Evolutionary conservation across 2,888 invertebrate genomes (phyloP).

Genomic region (Cephalotes varians): DNA sequence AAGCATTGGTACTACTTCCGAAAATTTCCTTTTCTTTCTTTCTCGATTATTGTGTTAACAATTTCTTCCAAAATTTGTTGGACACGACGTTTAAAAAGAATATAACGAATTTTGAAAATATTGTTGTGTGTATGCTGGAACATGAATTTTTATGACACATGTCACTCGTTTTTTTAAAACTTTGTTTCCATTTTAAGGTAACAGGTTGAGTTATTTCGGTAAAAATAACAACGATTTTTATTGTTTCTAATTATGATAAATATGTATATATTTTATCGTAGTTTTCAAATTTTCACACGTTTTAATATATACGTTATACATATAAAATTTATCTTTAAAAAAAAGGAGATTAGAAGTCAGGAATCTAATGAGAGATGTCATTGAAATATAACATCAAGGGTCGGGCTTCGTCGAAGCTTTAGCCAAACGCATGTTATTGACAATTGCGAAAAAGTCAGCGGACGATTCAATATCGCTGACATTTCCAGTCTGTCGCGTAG

Average conservation of each 20-base stretch:
- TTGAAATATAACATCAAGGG: not conserved
- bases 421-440: not conserved
- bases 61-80: not conserved
- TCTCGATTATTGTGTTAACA: not conserved
- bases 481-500: constrained; percentile 62
- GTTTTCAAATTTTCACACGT: not conserved
- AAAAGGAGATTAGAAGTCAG: not conserved
- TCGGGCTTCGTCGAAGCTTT: not conserved
- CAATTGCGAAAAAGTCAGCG: not conserved
- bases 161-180: not conserved
- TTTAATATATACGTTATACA: not conserved
- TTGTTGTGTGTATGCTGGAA: not conserved
- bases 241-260: not conserved
- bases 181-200: not conserved
- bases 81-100: not conserved
- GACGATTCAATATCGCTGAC: constrained; percentile 42
- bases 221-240: not conserved
- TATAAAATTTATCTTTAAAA: not conserved
- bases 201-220: not conserved
- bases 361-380: not conserved
- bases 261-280: not conserved
- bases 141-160: not conserved
- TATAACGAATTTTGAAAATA: not conserved
- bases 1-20: not conserved
- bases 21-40: not conserved